Percentiles rank a stretch among this genome's conserved stretches.
Evolutionary conservation across 2,888 invertebrate species (phyloP).

Genomic region (Caenorhabditis macrosperma): DNA sequence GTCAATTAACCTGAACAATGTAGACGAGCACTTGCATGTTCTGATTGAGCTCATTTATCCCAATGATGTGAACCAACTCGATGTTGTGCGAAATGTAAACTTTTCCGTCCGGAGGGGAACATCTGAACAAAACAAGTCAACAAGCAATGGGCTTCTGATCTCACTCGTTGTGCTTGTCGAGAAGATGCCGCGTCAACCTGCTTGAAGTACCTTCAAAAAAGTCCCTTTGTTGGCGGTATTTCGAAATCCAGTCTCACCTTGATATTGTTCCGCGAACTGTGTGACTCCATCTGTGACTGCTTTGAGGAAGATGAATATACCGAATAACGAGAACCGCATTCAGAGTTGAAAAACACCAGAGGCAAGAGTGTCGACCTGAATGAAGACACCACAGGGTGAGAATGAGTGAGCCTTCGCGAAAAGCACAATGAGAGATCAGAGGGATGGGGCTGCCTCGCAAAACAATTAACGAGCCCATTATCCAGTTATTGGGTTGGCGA

Average conservation of each 20-base stretch:
- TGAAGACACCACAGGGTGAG: slow-evolving; percentile 19
- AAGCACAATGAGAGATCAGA: slow-evolving; percentile 55
- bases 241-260: slow-evolving; percentile 29
- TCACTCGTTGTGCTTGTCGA: slow-evolving; percentile 67
- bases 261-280: slow-evolving; percentile 50
- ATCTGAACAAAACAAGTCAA: slow-evolving; percentile 42
- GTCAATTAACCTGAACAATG: slow-evolving; percentile 66
- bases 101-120: slow-evolving; percentile 73
- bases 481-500: slow-evolving; percentile 55
- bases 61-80: slow-evolving; percentile 72
- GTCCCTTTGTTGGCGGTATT: background rate
- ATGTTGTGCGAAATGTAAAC: slow-evolving; percentile 72
- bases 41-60: slow-evolving; percentile 72
- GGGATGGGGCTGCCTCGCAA: slow-evolving; percentile 42
- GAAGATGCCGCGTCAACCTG: slow-evolving; percentile 62
- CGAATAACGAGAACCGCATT: slow-evolving; percentile 24
- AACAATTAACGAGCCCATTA: slow-evolving; percentile 63
- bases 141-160: background rate
- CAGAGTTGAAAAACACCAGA: background rate
- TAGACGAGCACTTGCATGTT: slow-evolving; percentile 74
- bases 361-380: background rate
- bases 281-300: slow-evolving; percentile 40
- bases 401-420: slow-evolving; percentile 46
- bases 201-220: slow-evolving; percentile 38
- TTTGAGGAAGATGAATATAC: slow-evolving; percentile 23